Conservation (phyloP, 2,888 invertebrate species). For the Salpingus planirostris region DNA sequence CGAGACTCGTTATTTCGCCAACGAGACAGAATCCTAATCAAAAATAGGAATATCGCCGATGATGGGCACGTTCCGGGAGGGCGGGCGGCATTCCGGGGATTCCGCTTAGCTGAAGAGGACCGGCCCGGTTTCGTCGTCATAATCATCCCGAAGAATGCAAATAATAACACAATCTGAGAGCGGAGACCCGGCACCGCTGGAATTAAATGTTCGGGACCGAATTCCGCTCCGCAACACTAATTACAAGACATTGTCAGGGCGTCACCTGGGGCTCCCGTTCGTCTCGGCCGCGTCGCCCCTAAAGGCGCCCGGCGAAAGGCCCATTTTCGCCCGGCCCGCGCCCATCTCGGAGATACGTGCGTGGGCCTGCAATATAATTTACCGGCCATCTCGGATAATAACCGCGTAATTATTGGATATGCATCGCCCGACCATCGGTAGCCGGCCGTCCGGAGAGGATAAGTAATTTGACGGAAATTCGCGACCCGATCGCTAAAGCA, state of each 20-base stretch:
- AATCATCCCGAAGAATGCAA: slow-evolving; percentile 28
- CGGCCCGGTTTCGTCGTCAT: neutral
- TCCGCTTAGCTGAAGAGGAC: slow-evolving; percentile 1
- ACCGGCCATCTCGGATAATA: slow-evolving; percentile 38
- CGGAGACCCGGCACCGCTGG: too few species aligned
- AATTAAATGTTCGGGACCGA: too few species aligned
- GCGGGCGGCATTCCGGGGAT: neutral
- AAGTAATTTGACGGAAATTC: neutral
- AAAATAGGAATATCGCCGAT: too few species aligned
- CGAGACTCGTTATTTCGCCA: too few species aligned
- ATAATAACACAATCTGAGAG: slow-evolving; percentile 22
- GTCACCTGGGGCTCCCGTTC: slow-evolving; percentile 34
- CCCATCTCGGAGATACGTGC: slow-evolving; percentile 30
- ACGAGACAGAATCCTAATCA: too few species aligned
- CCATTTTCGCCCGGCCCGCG: slow-evolving; percentile 21
- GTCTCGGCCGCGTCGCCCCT: slow-evolving; percentile 19
- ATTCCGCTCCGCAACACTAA: slow-evolving; percentile 24
- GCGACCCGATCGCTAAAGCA: too few species aligned
- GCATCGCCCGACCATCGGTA: slow-evolving; percentile 13
- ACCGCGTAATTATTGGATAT: slow-evolving; percentile 36
- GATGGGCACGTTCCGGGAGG: too few species aligned
- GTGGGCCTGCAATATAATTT: slow-evolving; percentile 41
- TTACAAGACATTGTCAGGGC: slow-evolving; percentile 35
- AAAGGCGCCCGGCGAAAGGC: slow-evolving; percentile 21
- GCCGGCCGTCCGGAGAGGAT: slow-evolving; percentile 1